These are phyloP conservation scores for Sipha flava DNA, from an alignment of 1,140 invertebrate genomes.

Conservation along the genomic window DNA sequence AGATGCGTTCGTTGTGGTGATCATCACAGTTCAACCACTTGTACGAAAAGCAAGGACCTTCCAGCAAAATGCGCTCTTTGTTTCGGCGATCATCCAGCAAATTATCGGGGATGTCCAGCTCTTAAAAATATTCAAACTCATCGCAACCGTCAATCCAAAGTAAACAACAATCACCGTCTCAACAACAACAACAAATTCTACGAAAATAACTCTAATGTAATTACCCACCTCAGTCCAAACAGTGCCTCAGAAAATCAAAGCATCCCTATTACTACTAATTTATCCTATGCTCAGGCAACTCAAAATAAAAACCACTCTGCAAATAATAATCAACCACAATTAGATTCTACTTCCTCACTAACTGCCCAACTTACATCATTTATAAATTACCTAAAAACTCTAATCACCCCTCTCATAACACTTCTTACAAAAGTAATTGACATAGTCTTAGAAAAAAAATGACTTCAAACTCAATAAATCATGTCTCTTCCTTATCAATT, in stretches of 20 bases:
- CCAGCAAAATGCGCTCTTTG: neutral
- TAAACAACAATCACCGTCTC: no score
- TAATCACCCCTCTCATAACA: neutral
- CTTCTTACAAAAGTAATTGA: neutral
- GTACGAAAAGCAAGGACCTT: neutral
- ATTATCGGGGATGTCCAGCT: neutral
- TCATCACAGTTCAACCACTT: neutral
- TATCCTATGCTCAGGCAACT: neutral
- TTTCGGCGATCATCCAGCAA: neutral
- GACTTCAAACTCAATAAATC: neutral
- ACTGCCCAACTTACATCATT: neutral
- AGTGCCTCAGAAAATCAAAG: no score
- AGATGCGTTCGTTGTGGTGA: neutral
- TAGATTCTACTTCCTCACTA: neutral
- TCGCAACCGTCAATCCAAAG: no score
- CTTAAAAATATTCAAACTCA: neutral
- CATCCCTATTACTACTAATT: neutral
- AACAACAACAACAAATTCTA: no score
- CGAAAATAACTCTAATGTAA: neutral
- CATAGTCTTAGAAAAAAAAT: neutral
- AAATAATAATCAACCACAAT: neutral
- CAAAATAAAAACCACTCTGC: neutral
- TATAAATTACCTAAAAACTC: neutral
- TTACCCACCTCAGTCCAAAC: no score
- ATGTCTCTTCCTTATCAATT: conserved; percentile 2